Conservation (phyloP, 2,113 vertebrate species). For the Eurypyga helias region DNA sequence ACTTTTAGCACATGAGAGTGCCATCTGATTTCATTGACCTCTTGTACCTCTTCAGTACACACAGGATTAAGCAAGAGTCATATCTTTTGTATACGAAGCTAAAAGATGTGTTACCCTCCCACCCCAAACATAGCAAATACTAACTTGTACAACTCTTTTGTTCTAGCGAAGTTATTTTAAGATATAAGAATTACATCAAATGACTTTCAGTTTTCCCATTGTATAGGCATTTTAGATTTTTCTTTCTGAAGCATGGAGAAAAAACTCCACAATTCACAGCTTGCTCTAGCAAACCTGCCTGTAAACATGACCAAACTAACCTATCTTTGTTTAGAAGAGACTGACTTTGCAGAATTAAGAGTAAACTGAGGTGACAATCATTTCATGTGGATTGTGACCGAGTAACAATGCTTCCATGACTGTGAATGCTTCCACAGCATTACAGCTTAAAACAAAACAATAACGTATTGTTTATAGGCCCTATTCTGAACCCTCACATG, state of each 20-base stretch:
- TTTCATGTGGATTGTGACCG: neutral
- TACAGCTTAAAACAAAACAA: neutral
- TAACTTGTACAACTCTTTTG: neutral
- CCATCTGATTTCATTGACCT: neutral
- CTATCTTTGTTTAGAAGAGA: neutral
- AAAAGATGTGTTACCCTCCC: neutral
- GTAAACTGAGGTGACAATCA: neutral
- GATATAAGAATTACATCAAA: neutral
- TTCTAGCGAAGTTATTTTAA: neutral
- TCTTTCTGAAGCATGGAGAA: neutral
- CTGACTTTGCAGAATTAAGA: neutral
- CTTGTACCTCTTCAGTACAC: neutral
- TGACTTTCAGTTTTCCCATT: neutral
- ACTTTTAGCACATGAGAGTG: neutral
- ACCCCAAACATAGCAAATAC: neutral
- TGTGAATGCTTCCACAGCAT: neutral
- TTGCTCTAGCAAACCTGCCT: neutral
- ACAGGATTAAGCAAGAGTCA: neutral
- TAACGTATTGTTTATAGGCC: neutral
- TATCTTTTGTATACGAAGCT: neutral
- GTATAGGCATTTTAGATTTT: neutral
- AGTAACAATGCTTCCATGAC: neutral
- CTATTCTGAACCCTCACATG: neutral
- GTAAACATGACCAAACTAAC: neutral
- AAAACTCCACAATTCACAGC: neutral